Base-by-base conservation (phyloP, 1,140 invertebrate genomes). In the Drosophila rhopaloa region DNA sequence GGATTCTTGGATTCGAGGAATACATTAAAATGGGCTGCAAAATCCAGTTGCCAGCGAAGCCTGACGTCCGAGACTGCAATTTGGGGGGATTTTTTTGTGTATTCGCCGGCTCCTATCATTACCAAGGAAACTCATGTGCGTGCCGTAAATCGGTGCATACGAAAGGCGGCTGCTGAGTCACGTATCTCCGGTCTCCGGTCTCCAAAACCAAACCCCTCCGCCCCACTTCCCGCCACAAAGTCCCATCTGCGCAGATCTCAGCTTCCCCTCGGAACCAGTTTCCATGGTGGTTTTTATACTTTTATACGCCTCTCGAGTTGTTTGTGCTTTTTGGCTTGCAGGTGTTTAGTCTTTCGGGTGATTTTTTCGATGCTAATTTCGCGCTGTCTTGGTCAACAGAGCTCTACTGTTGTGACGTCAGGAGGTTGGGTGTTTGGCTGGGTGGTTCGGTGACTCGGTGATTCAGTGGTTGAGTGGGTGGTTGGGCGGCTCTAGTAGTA, bases 231-330 rank as follows among this genome's bases (percentile, higher is more conserved):
- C 0, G 4, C 11, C 0, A 0, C 37, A 13, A 38, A 1, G 9
- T 11, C 1, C 19, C 13, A 10, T 5, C 1, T 8, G 29, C 60
- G 40, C 50, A 50, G 55, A 85, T 72, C 56, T 13, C 55, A 73
- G 70, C 67, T 71, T 60, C 70, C 70, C 67, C 66, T 24, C 37
- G 54, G 38, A 76, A 76, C 73, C 73, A 76, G 73, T 76, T 76
- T 59, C 47, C 11, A 58, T 54, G 73, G 71, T 75, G 72, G 32
- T 71, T 71, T 71, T 71, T 46, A 10, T 4, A 32, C 29, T 32
- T 32, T 32, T 32, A 32, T 32, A n/a, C 29, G 29, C 29, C 50
- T 55, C 43, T 48, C 11, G 35, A 19, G 16, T 19, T 32, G 37
- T 47, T 29, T 14, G 51, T 10, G 58, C 24, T 73, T 75, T 74